Conservation (phyloP, 2,888 invertebrate genomes). For the Scaptomyza caliginosa region DNA sequence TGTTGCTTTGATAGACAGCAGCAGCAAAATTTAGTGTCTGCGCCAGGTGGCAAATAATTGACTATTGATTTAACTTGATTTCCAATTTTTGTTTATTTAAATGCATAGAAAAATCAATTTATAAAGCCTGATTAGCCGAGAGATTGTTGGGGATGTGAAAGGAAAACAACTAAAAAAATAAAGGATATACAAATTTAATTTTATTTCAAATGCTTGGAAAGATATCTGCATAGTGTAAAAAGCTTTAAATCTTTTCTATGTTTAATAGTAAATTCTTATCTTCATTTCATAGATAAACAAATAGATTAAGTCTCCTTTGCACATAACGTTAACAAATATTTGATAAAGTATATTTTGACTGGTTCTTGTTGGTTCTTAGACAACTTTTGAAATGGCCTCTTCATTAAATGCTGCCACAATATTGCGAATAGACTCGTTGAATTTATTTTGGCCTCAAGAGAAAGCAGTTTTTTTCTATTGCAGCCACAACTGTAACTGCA, state of each 20-base stretch:
- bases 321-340: conserved; percentile 9
- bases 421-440: conserved; percentile 61
- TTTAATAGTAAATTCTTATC: no score
- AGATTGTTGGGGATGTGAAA: not conserved
- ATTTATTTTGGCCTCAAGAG: conserved; percentile 74
- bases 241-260: no score
- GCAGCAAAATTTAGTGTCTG: conserved; percentile 43
- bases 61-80: conserved; percentile 36
- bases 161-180: not conserved
- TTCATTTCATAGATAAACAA: not conserved
- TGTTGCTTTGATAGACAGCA: conserved; percentile 46
- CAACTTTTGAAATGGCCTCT: conserved; percentile 42
- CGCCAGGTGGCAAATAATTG: conserved; percentile 50
- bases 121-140: not conserved
- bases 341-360: conserved; percentile 28
- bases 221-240: no score
- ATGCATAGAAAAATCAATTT: not conserved
- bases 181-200: no score
- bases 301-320: conserved; percentile 16
- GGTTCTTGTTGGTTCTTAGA: conserved; percentile 45
- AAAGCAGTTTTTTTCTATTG: conserved; percentile 73
- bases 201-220: no score
- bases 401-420: conserved; percentile 56
- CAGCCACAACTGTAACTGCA: conserved; percentile 60
- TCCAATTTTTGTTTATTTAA: conserved; percentile 2